phyloP scores from a whole-genome alignment of 1,140 invertebrate species.

The Ladona fulva region DNA sequence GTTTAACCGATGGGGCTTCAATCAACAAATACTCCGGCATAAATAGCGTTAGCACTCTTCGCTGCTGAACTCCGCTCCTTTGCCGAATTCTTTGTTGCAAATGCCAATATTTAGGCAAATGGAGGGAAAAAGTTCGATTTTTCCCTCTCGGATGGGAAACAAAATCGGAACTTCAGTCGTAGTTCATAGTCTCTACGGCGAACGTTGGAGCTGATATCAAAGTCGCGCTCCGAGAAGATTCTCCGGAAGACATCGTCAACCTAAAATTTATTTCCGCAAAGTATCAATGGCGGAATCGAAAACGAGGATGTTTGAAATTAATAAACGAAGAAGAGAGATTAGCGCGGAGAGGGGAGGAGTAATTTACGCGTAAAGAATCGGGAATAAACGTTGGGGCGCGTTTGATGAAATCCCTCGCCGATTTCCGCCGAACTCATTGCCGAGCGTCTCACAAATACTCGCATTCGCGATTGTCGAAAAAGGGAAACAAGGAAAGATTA shows the following conservation, averaged over 20 bases:
- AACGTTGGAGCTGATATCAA: too few relatives aligned
- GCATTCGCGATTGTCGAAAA: neutral
- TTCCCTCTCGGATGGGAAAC: too few relatives aligned
- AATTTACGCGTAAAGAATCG: neutral
- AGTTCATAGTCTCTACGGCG: too few relatives aligned
- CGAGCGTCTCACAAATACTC: neutral
- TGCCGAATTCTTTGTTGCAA: too few relatives aligned
- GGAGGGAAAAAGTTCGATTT: too few relatives aligned
- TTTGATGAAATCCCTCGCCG: neutral
- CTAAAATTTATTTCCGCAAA: neutral
- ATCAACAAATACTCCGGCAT: too few relatives aligned
- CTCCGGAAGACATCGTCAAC: neutral
- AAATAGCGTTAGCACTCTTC: too few relatives aligned
- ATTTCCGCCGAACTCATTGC: neutral
- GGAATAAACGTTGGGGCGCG: neutral
- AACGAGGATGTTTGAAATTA: neutral
- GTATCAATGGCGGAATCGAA: neutral
- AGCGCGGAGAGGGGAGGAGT: neutral
- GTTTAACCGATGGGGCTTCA: too few relatives aligned
- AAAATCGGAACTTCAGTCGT: too few relatives aligned
- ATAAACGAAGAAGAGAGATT: neutral
- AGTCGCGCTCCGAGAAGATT: neutral
- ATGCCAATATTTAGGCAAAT: too few relatives aligned
- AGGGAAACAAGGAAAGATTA: neutral
- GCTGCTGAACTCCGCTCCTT: too few relatives aligned